Evolutionary conservation across 1,140 invertebrate species (phyloP), one percentile per base, ranked within the genome.

Genomic region (Zaprionus taronus): DNA sequence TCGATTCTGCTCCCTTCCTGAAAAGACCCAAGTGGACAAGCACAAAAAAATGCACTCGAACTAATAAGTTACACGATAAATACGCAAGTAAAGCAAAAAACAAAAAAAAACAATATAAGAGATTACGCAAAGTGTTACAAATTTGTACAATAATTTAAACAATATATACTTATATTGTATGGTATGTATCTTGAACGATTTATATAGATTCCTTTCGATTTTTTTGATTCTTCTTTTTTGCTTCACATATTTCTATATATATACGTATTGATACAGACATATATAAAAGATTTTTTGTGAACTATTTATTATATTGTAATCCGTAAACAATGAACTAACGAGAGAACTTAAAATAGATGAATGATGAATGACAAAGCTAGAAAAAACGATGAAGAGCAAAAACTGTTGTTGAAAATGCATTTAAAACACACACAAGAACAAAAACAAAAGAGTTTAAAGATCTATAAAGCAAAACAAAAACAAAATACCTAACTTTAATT

Each of bases 381-480:
- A 36, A 47, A 41, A 62, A 73, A 61, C 17, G 26, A 60, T 38
- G 62, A 71, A 66, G 47, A 80, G 34, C 56, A 79, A 72, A 79
- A 87, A 79, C 73, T 80, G 87, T 91, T 91, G 87, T 91, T 91
- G 62, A 72, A 80, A 91, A 89, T 91, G 89, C 89, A 91, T 91
- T 91, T 91, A 91, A 44, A 66, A 80, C 71, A 69, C 58, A 79
- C 68, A 44, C 62, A 68, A 70, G 53, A 64, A 73, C 14, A 41
- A 74, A 68, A 38, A 26, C 24, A 22, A 74, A 38, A 47, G 41
- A 73, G 73, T 81, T 77, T 38, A 80, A 72, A 47, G 41, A 65
- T 72, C 57, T 78, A 72, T 57, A 75, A 75, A 72, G 66, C 71
- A 72, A 74, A 77, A 17, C 41, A 55, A 71, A 66, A 76, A 66